Conservation (phyloP, 2,888 invertebrate species). For the Sesamia inferens region DNA sequence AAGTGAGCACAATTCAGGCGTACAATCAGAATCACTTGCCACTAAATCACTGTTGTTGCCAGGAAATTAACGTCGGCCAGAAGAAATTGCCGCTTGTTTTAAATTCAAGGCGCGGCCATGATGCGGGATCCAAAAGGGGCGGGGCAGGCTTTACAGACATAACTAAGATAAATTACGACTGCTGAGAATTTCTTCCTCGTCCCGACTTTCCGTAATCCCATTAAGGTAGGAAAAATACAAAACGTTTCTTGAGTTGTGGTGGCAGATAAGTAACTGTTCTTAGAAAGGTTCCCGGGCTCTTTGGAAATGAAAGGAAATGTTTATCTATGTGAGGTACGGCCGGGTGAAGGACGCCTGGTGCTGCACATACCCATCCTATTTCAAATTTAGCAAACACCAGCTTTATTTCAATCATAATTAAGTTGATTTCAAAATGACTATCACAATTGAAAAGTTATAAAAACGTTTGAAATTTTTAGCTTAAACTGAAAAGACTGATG, state of each 20-base stretch:
- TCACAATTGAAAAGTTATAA: too few relatives aligned
- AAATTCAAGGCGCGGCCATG: slow-evolving; percentile 75
- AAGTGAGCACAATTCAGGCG: slow-evolving; percentile 40
- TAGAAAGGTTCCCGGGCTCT: background rate
- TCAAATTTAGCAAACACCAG: too few relatives aligned
- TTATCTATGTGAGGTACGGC: background rate
- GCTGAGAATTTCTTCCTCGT: slow-evolving; percentile 73
- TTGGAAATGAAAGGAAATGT: background rate
- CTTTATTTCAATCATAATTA: too few relatives aligned
- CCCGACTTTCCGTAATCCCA: slow-evolving; percentile 72
- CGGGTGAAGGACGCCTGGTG: too few relatives aligned
- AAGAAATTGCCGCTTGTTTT: slow-evolving; percentile 78
- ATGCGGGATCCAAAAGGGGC: slow-evolving; percentile 85
- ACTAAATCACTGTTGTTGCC: slow-evolving; percentile 83
- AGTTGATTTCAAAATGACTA: too few relatives aligned
- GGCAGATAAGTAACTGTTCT: slow-evolving; percentile 17
- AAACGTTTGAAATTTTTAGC: too few relatives aligned
- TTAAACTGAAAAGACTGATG: too few relatives aligned
- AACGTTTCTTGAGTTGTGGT: slow-evolving; percentile 57
- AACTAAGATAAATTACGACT: slow-evolving; percentile 85
- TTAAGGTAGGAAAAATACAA: slow-evolving; percentile 77
- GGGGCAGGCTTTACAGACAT: slow-evolving; percentile 79
- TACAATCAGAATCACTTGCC: slow-evolving; percentile 71
- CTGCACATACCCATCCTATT: too few relatives aligned
- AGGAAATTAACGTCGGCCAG: slow-evolving; percentile 77